Conservation (phyloP, 2,113 vertebrate species). For the Anarrhichthys ocellatus region DNA sequence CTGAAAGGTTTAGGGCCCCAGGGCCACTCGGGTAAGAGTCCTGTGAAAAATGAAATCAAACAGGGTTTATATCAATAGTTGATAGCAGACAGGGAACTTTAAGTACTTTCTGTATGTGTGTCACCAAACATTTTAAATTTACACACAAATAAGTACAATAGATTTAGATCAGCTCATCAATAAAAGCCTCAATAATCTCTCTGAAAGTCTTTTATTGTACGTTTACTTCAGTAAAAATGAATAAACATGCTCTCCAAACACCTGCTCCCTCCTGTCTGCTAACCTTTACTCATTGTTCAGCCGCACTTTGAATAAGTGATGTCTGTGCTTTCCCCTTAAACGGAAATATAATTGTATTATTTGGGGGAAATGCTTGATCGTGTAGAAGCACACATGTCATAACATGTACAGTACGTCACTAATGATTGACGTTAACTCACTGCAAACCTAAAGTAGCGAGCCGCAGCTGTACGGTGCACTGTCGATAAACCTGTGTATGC, state of each 20-base stretch:
- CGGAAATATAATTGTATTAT: too few relatives aligned
- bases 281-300: not conserved
- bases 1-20: slow-evolving; percentile 87
- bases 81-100: not conserved
- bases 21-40: slow-evolving; percentile 85
- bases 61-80: not conserved
- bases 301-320: not conserved
- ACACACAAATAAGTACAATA: not conserved
- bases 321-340: not conserved
- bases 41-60: slow-evolving; percentile 71
- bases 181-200: not conserved
- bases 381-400: not conserved
- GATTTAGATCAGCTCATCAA: not conserved
- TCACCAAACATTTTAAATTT: not conserved
- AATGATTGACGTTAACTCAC: not conserved
- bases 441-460: too few relatives aligned
- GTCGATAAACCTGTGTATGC: not conserved
- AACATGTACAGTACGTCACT: not conserved
- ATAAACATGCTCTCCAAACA: not conserved
- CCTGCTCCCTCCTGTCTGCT: not conserved
- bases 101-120: not conserved
- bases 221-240: not conserved
- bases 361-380: too few relatives aligned
- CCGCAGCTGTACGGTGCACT: not conserved
- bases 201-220: not conserved